Base-by-base conservation (phyloP, 1,140 invertebrate genomes). In the Procambarus clarkii region DNA sequence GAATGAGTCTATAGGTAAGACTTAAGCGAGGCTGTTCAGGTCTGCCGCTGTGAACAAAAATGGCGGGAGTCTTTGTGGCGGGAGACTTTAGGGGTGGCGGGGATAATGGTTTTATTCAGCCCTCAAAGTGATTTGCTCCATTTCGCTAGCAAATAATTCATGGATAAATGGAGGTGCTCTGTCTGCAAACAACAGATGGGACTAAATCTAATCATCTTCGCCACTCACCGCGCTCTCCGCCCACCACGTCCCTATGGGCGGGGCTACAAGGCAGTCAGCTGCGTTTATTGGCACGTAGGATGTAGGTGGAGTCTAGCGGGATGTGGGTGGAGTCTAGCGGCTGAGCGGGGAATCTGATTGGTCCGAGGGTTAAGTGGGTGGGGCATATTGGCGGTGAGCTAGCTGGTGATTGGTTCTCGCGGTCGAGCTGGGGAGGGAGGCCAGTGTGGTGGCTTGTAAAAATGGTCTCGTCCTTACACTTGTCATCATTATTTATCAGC, bases 131-230 rank as follows among this genome's bases (percentile, higher is more conserved):
- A 93, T 93, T 92, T 89, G 92, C 90, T 86, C 86, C 92, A 92
- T 92, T 93, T 92, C 92, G 86, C 92, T 90, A 93, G 86, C 92
- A 88, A 93, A 93, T 93, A 93, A 92, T 93, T 93, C 91, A 93
- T 93, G 92, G 90, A 88, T 91, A 93, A 93, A 93, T 93, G 92
- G 86, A 89, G 91, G 34, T 82, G 83, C 82, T 88, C 89, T 93
- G 86, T 93, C 90, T 88, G 86, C 86, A 92, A 92, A 92, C 91
- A 92, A 88, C 91, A 92, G 91, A 92, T 92, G 91, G 91, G 91
- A 71, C 91, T 48, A 92, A 92, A 88, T 92, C 91, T 88, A 88
- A 92, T 92, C 91, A 87, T 83, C 78, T 50, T 81, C 45, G 80
- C 71, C 86, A 58, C 79, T 83, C 82, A 80, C 58, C 90, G 84